A percentile compares a stretch with the other conserved stretches of the same genome.
Conservation (phyloP, 1,140 invertebrate genomes). For the Platyscapa corneri region DNA sequence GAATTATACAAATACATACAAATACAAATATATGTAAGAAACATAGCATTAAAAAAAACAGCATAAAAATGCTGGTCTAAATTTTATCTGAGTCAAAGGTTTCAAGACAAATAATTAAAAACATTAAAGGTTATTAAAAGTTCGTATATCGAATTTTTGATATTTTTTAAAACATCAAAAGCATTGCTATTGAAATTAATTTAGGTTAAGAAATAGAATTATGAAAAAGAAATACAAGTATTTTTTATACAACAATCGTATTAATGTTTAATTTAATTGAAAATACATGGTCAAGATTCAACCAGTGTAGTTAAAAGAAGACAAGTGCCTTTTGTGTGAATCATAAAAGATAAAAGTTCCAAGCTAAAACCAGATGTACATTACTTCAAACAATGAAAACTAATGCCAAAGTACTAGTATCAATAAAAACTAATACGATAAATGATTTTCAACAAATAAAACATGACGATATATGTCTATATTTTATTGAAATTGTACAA, state of each 20-base stretch:
- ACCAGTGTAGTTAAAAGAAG: neutral
- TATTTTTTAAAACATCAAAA: too few relatives aligned
- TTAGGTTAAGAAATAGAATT: neutral
- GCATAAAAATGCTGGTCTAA: neutral
- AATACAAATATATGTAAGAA: too few relatives aligned
- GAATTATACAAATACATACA: neutral
- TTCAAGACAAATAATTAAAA: neutral
- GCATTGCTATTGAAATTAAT: neutral
- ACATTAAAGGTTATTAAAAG: too few relatives aligned
- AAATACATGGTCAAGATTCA: neutral
- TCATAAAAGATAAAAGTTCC: neutral
- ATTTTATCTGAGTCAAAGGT: neutral
- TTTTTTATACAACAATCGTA: neutral
- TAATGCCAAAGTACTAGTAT: neutral
- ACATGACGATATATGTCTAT: neutral
- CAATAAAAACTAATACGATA: too few relatives aligned
- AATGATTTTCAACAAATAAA: too few relatives aligned
- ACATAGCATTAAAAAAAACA: too few relatives aligned
- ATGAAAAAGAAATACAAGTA: neutral
- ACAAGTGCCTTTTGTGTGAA: slow-evolving; percentile 25
- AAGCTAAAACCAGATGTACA: neutral
- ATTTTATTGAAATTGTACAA: neutral
- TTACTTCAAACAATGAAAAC: neutral
- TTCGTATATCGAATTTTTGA: too few relatives aligned
- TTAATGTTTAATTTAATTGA: neutral